Percentiles rank a stretch among this genome's conserved stretches.
Conservation (phyloP, 2,797 vertebrate species). For the Aphelocoma californica region DNA sequence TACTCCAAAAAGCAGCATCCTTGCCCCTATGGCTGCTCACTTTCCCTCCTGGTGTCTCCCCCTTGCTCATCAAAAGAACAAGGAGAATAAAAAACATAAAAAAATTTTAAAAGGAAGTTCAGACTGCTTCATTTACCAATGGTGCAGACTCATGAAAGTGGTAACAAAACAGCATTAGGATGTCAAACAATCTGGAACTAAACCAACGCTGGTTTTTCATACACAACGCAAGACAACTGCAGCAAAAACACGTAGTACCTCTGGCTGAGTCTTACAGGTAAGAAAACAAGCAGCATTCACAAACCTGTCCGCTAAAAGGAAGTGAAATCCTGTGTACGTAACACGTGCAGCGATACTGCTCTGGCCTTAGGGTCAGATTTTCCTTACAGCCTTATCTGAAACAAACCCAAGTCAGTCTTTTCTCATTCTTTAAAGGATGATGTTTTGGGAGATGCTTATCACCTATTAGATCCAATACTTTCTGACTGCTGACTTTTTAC, state of each 20-base stretch:
- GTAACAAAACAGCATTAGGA: neutral
- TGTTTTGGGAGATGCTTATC: neutral
- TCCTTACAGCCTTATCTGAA: neutral
- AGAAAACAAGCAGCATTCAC: neutral
- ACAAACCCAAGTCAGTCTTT: neutral
- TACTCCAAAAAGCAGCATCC: neutral
- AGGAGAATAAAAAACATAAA: neutral
- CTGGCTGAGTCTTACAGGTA: neutral
- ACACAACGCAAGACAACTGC: neutral
- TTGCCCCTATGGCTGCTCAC: neutral
- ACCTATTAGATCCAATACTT: neutral
- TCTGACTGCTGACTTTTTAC: neutral
- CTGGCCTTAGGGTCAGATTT: conserved; percentile 8
- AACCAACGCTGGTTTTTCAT: neutral
- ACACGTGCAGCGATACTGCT: neutral
- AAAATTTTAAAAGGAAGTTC: neutral
- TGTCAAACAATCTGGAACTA: neutral
- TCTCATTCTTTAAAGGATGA: neutral
- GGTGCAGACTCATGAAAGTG: neutral
- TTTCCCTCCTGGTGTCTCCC: neutral
- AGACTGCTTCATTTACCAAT: neutral
- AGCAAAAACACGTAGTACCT: neutral
- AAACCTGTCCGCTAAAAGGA: neutral
- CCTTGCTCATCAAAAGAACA: neutral
- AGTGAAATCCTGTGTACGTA: neutral